Base-by-base conservation (phyloP, 2,888 invertebrate genomes). In the Dioctria rufipes region DNA sequence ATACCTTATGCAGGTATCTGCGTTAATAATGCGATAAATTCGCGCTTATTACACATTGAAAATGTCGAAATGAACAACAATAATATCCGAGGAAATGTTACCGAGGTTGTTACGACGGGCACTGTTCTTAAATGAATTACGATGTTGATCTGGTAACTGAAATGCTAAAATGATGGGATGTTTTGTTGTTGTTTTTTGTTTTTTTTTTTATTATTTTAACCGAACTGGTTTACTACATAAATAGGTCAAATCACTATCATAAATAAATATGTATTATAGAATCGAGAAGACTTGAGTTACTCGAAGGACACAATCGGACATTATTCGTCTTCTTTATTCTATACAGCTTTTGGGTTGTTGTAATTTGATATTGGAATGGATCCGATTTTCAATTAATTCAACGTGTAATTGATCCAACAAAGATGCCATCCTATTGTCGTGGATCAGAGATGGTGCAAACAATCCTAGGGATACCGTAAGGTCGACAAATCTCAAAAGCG, bases 11-110 rank as follows among this genome's bases (percentile, higher is more conserved):
- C 75, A 75, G 43, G 61, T 73, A 73, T 58, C 73, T 73, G n/a
- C 25, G 25, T 39, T 75, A 75, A 75, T 75, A 75, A 75, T 75
- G 61, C 60, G 75, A 75, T 75, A 75, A 75, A 75, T 75, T 75
- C 60, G 75, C 61, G 75, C 75, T 75, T 75, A 75, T 75, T 75
- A 75, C 75, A 75, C 75, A 75, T 75, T 75, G 60, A 75, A 43
- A 61, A 75, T 75, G 75, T 75, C 75, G 60, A 75, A 73, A 75
- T 43, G 75, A 60, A 75, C 75, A 75, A 75, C 75, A 75, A 75
- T 75, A 75, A 75, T 75, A 75, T 75, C 75, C 43, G 60, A 75
- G 75, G 43, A 75, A 61, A 75, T 75, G 43, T 42, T 42, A 46
- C 75, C 40, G 25, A 2, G 75, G 9, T 42, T 60, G 75, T 75